These are phyloP conservation scores for Calameuta filiformis DNA, from an alignment of 2,888 invertebrate species.

Conservation along the genomic window DNA sequence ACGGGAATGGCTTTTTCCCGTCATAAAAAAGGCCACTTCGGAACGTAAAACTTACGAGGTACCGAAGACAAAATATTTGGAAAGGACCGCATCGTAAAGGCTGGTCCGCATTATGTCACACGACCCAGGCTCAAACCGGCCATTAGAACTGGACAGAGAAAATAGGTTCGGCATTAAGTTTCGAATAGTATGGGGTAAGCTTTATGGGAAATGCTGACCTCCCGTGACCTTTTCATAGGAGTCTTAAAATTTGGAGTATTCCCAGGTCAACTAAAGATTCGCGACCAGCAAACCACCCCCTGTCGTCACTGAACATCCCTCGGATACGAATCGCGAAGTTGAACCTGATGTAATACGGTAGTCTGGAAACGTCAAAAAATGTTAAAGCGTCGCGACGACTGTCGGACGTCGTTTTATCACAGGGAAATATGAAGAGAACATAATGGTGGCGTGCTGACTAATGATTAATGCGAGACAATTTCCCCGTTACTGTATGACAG, in stretches of 20 bases:
- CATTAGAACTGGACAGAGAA: background rate
- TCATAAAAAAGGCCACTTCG: background rate
- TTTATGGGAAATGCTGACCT: background rate
- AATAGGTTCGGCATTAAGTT: background rate
- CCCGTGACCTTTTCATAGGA: background rate
- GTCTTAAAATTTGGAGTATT: background rate
- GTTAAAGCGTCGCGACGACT: background rate
- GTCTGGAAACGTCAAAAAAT: background rate
- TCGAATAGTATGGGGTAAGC: background rate
- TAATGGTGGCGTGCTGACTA: constrained; percentile 41
- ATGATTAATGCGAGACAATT: constrained; percentile 41
- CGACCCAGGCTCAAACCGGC: background rate
- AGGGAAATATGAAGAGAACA: constrained; percentile 4
- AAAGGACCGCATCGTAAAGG: constrained; percentile 3
- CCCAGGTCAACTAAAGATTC: background rate
- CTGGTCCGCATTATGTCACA: background rate
- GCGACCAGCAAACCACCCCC: background rate
- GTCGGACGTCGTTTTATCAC: background rate
- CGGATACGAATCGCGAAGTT: background rate
- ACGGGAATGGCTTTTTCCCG: too few species aligned
- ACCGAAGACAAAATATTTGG: constrained; percentile 1
- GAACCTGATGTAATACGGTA: background rate
- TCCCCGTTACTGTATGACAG: constrained; percentile 8
- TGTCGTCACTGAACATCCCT: background rate
- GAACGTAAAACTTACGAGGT: background rate